Conservation (phyloP, 2,113 vertebrate genomes). For the Myiozetetes cayanensis region DNA sequence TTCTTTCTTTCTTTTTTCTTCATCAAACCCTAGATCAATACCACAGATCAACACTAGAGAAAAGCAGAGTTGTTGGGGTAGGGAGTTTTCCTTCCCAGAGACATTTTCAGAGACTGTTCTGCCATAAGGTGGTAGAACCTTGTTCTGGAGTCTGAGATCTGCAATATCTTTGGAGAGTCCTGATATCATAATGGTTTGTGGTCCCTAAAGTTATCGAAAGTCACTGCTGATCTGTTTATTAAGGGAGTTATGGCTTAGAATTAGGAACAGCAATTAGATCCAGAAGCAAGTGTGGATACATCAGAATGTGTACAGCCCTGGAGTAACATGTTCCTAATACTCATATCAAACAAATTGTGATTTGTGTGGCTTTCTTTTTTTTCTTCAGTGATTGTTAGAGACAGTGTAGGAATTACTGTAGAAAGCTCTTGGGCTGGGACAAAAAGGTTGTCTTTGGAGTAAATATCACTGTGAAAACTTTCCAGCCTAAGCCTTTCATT, state of each 20-base stretch:
- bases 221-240: not conserved
- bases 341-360: not conserved
- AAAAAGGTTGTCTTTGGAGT: constrained; percentile 27
- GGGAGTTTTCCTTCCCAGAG: not conserved
- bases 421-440: not conserved
- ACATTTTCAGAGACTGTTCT: not conserved
- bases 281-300: not conserved
- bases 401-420: not conserved
- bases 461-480: constrained; percentile 22
- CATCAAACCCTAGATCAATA: not conserved
- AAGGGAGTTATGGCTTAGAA: not conserved
- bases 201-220: not conserved
- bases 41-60: not conserved
- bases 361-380: not conserved
- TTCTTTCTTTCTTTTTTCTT: not conserved
- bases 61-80: not conserved
- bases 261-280: not conserved
- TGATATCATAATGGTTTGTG: not conserved
- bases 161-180: not conserved
- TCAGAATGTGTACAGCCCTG: not conserved
- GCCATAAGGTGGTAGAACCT: not conserved
- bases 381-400: not conserved
- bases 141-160: not conserved
- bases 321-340: not conserved
- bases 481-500: constrained; percentile 37